A percentile compares a stretch with the other conserved stretches of the same genome.
phyloP scores from a whole-genome alignment of 2,113 vertebrate species.

The Zeus faber region DNA sequence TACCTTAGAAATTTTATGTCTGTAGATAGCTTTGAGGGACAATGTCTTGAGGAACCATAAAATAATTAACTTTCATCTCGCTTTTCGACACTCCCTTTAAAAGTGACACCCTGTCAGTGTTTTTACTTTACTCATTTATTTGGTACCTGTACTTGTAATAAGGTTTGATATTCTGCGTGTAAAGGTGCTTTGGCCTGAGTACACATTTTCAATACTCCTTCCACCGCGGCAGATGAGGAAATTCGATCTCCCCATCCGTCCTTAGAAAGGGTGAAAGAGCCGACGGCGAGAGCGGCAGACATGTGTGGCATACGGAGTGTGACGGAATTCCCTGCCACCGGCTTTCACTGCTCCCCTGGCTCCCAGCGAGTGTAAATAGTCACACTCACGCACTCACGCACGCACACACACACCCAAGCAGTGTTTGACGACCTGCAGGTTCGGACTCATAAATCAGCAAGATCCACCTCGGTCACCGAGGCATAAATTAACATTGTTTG shows the following conservation, averaged over 20 bases:
- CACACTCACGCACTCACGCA: constrained; percentile 37
- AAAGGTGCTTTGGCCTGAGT: too few relatives aligned
- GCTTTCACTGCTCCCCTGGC: constrained; percentile 55
- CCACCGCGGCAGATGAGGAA: constrained; percentile 50
- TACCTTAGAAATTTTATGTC: too few relatives aligned
- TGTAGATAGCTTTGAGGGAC: too few relatives aligned
- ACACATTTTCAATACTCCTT: too few relatives aligned
- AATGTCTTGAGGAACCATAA: too few relatives aligned
- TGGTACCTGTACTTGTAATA: too few relatives aligned
- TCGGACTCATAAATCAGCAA: constrained; percentile 55
- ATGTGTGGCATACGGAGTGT: constrained; percentile 44
- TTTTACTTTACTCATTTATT: too few relatives aligned
- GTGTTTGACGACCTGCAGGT: constrained; percentile 45
- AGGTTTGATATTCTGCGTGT: too few relatives aligned
- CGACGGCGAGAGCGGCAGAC: constrained; percentile 38
- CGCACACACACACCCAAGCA: constrained; percentile 44
- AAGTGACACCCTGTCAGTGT: too few relatives aligned
- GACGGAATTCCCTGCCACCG: constrained; percentile 50
- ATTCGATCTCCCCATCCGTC: constrained; percentile 46
- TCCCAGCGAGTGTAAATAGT: constrained; percentile 56
- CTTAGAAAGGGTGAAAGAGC: constrained; percentile 40
- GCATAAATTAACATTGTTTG: constrained; percentile 47
- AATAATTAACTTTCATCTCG: too few relatives aligned
- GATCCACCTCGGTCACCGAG: constrained; percentile 49
- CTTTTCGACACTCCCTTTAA: too few relatives aligned